Conservation (phyloP, 92 coral and sea anemone genomes). For the Zoanthus sansibaricus region DNA sequence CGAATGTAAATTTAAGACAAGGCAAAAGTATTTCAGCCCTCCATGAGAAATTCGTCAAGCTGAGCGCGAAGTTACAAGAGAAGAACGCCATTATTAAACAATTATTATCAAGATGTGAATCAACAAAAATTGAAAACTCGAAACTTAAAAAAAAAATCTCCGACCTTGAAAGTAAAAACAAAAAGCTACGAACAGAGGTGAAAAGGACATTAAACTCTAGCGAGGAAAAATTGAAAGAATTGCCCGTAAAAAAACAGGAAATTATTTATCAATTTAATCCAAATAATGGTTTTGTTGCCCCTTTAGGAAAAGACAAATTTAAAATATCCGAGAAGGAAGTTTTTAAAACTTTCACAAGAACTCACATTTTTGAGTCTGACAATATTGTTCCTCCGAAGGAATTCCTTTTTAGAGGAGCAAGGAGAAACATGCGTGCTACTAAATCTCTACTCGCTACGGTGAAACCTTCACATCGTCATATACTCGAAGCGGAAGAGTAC, state of each 20-base stretch:
- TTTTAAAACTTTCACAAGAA: constrained; percentile 77
- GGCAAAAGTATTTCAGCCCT: constrained; percentile 32
- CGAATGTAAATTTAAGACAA: constrained; percentile 4
- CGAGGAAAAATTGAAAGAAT: not conserved
- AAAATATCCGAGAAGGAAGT: constrained; percentile 68
- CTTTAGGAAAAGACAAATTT: constrained; percentile 14
- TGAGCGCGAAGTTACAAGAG: constrained; percentile 55
- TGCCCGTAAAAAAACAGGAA: not conserved
- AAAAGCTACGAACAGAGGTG: constrained; percentile 58
- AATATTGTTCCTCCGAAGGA: constrained; percentile 72
- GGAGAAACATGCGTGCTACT: constrained; percentile 51
- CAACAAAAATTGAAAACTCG: constrained; percentile 37
- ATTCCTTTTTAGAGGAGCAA: constrained; percentile 76
- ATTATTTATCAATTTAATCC: constrained; percentile 28
- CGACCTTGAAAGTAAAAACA: constrained; percentile 46
- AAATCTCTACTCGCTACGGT: constrained; percentile 48
- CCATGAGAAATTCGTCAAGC: constrained; percentile 52
- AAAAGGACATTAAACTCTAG: constrained; percentile 24
- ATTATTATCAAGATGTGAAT: constrained; percentile 55
- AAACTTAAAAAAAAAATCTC: constrained; percentile 55
- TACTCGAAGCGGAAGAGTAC: constrained; percentile 65
- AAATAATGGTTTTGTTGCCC: not conserved
- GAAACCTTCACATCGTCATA: constrained; percentile 65
- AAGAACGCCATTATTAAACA: constrained; percentile 50
- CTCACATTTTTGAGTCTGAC: constrained; percentile 75